These are phyloP conservation scores for Drosophila austrosaltans DNA, from an alignment of 2,888 invertebrate genomes.

Conservation along the genomic window DNA sequence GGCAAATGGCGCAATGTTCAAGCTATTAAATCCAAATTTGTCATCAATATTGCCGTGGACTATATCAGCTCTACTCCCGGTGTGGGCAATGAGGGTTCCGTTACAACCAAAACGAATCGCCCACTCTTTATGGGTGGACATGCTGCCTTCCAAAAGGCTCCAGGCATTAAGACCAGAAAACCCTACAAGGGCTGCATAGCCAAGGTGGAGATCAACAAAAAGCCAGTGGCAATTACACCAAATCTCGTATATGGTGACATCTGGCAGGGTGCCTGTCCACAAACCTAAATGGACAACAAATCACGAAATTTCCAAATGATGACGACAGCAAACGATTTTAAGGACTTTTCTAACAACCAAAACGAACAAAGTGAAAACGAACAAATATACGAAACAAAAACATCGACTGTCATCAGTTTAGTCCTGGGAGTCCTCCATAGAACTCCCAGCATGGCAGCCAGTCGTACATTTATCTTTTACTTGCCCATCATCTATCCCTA, in stretches of 20 bases:
- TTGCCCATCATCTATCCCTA: not conserved
- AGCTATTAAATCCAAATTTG: conserved; percentile 95
- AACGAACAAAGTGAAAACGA: conserved; percentile 53
- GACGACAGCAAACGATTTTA: conserved; percentile 37
- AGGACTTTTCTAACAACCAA: conserved; percentile 34
- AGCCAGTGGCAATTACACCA: conserved; percentile 84
- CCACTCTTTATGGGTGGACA: conserved; percentile 97
- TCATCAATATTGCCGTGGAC: conserved; percentile 94
- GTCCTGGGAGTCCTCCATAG: conserved; percentile 20
- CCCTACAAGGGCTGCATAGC: conserved; percentile 92
- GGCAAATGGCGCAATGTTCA: conserved; percentile 95
- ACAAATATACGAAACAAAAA: conserved; percentile 61
- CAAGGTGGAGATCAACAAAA: conserved; percentile 87
- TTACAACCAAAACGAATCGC: conserved; percentile 91
- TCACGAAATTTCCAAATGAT: conserved; percentile 1
- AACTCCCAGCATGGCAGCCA: conserved; percentile 9
- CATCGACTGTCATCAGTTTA: conserved; percentile 45
- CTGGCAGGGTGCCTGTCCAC: conserved; percentile 91
- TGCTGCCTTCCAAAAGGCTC: conserved; percentile 84
- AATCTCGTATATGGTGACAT: conserved; percentile 89
- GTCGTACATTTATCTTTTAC: conserved; percentile 56
- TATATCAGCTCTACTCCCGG: conserved; percentile 90
- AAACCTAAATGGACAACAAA: conserved; percentile 85
- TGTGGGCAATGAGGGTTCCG: conserved; percentile 87
- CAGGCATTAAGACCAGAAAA: conserved; percentile 88